Evolutionary conservation across 2,888 invertebrate species (phyloP).

Genomic region (Nemurella pictetii): DNA sequence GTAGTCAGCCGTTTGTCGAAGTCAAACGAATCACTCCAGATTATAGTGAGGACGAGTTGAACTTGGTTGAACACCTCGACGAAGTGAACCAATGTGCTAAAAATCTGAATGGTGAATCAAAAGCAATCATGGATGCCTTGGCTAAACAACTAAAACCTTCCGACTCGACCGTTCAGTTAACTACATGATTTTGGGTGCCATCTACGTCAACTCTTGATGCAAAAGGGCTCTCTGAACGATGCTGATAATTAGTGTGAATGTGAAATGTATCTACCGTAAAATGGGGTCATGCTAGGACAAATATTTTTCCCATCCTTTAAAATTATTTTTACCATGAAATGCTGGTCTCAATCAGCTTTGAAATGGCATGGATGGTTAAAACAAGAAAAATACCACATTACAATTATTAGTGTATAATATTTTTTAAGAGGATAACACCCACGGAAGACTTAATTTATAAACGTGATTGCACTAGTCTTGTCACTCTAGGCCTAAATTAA

Average conservation of each 20-base stretch:
- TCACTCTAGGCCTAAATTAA: too few species aligned
- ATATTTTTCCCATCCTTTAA: too few species aligned
- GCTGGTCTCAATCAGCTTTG: too few species aligned
- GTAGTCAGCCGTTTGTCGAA: neutral
- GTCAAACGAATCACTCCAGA: neutral
- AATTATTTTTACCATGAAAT: too few species aligned
- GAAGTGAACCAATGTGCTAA: conserved; percentile 33
- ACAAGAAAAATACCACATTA: too few species aligned
- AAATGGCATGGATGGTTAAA: too few species aligned
- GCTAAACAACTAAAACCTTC: conserved; percentile 7
- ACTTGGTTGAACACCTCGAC: conserved; percentile 25
- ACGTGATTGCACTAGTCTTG: too few species aligned
- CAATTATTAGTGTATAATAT: too few species aligned
- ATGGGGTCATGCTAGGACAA: too few species aligned
- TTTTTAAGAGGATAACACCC: too few species aligned
- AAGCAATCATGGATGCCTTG: conserved; percentile 16
- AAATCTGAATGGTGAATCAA: conserved; percentile 24
- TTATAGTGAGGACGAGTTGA: neutral
- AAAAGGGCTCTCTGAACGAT: neutral
- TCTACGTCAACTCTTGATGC: neutral
- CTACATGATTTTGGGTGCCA: neutral
- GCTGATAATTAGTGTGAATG: neutral
- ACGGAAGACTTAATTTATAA: too few species aligned
- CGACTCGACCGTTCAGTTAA: neutral
- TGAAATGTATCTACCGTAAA: neutral